Conservation (phyloP, 2,113 vertebrate species). For the Archilochus colubris region DNA sequence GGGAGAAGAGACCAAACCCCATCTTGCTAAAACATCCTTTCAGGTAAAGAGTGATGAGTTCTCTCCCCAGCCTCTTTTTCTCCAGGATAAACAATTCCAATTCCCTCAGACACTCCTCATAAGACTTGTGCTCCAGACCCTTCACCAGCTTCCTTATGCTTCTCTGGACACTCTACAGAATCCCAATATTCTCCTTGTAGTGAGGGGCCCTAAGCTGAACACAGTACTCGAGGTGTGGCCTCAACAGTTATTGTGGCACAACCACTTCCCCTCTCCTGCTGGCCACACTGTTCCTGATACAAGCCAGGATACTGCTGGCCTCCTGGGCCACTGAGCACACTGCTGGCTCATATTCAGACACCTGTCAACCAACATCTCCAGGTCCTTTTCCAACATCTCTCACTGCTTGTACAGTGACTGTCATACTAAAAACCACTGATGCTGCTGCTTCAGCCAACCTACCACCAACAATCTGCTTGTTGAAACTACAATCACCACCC, state of each 20-base stretch:
- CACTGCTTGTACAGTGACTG: neutral
- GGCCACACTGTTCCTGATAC: neutral
- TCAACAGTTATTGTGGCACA: neutral
- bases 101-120: too few relatives aligned
- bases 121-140: too few relatives aligned
- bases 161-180: too few relatives aligned
- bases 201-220: too few relatives aligned
- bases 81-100: too few relatives aligned
- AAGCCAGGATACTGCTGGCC: neutral
- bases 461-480: fast-evolving
- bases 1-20: too few relatives aligned
- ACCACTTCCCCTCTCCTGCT: neutral
- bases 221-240: neutral
- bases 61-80: too few relatives aligned
- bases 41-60: too few relatives aligned
- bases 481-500: neutral
- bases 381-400: neutral
- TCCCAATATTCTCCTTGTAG: too few relatives aligned
- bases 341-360: neutral
- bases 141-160: too few relatives aligned
- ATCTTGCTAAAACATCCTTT: too few relatives aligned
- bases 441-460: neutral
- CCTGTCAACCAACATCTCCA: neutral
- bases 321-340: neutral
- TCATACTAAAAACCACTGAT: neutral